Evolutionary conservation across 2,888 invertebrate genomes (phyloP), one percentile per base, ranked within the genome.

Genomic region (Drosophila imparisetae): DNA sequence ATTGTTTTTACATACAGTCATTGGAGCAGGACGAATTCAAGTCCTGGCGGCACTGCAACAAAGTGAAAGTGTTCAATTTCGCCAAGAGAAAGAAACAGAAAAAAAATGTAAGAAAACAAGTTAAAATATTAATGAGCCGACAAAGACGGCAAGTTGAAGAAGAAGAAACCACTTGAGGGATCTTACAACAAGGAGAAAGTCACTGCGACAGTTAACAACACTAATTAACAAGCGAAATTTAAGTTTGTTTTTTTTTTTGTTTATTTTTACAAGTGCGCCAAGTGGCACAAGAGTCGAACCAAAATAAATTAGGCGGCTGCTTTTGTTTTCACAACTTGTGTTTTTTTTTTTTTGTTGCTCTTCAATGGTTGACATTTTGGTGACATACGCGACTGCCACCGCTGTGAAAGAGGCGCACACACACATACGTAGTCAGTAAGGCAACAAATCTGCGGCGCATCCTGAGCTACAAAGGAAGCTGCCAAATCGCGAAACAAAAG

Each of bases 291-390:
- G 32, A 32, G 60, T 18, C 10, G 10, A 21, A 48, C 48, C 48
- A 21, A 15, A 45, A 67, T 81, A 81, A 83, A 81, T 81, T 78
- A 77, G 78, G 74, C 87, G 82, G 80, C 80, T 66, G 78, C 59
- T 72, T 84, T 80, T 86, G 90, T 86, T 90, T 88, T 88, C 78
- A 86, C 89, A 86, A 86, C 86, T 86, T 88, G 85, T 90, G 90
- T 86, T 80, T 74, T 76, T 60, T 52, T 2, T 24, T 54, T 30
- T 13, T 27, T 36, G 1, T 21, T 18, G 15, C 24, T 38, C 0
- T 18, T 53, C 53, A 24, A 34, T 59, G 65, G 63, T 70, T 78
- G 81, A 83, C 81, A 78, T 78, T 78, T 66, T 74, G 86, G 68
- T 86, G 85, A 90, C 90, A 86, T 80, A 83, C 78, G 75, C 81